Evolutionary conservation across 2,797 vertebrate species (phyloP).

Genomic region (Mormyrus proboscirostris): DNA sequence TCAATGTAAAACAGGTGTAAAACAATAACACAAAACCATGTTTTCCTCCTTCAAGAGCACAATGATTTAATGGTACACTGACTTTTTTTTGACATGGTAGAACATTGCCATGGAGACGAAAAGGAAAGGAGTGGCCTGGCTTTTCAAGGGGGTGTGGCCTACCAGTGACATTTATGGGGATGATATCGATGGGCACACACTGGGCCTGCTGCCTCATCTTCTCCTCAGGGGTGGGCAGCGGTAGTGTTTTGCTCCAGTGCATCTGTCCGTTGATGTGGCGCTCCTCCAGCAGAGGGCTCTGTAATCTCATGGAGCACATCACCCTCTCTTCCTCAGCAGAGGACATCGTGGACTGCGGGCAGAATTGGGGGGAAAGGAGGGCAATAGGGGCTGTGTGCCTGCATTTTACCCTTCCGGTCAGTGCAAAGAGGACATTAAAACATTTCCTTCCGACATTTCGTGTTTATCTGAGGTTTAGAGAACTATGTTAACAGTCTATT

Average conservation of each 20-base stretch:
- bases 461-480: not conserved
- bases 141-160: constrained; percentile 35
- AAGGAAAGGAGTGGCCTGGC: not conserved
- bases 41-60: not conserved
- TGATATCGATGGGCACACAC: constrained; percentile 70
- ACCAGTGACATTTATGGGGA: constrained; percentile 82
- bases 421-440: not conserved
- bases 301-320: constrained; percentile 44
- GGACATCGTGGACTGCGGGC: constrained; percentile 51
- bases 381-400: not conserved
- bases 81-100: not conserved
- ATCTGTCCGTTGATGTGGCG: constrained; percentile 55
- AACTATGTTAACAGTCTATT: not conserved
- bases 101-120: not conserved
- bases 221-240: constrained; percentile 89
- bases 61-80: not conserved
- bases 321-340: constrained; percentile 53
- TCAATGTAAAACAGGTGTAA: not conserved
- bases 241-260: constrained; percentile 67
- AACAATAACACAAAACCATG: not conserved
- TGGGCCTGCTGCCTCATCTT: constrained; percentile 81
- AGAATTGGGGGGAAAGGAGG: not conserved
- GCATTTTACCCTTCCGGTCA: not conserved
- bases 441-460: not conserved
- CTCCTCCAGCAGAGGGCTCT: constrained; percentile 53